Evolutionary conservation across 2,888 invertebrate genomes (phyloP), one percentile per base, ranked within the genome.

Genomic region (Celastrina argiolus): DNA sequence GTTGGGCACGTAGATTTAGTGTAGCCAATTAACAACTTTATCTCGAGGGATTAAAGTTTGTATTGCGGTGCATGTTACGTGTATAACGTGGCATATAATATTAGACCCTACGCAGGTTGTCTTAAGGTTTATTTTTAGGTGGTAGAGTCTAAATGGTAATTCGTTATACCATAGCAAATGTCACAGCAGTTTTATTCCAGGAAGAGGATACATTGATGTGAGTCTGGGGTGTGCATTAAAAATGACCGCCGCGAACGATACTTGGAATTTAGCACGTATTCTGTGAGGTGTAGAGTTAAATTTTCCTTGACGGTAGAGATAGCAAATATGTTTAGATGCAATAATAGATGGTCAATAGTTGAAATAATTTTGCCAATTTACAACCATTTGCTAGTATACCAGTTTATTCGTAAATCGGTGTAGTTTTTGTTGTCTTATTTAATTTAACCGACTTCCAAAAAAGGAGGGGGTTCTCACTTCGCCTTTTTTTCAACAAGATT

Each of bases 141-240:
- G 68, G n/a, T 0, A 3, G 22, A 0, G n/a, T 6, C 70, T 22
- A 51, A 51, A 51, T 51, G 70, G 68, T 70, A 71, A 72, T 69
- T 67, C 69, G 70, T 71, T 68, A 70, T 71, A 70, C 68, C 65
- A 67, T 69, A 67, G 71, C 69, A 69, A 71, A 71, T 74, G 73
- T 74, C 74, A 72, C 71, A 65, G 73, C 71, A 72, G 73, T 72
- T 72, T 70, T 72, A 71, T 77, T 74, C 75, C 70, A 69, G 73
- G 77, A 76, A 75, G 70, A 71, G 70, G 74, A 78, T 71, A 70
- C 70, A 72, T 73, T 75, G 76, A 80, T 78, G 76, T 74, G 61
- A 67, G 70, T 81, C 82, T 84, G 82, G 79, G 76, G 77, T 79
- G 79, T 76, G 76, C 82, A 82, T 82, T 81, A 82, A 79, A 79